A percentile compares a stretch with the other conserved stretches of the same genome.
These are phyloP conservation scores for Entomobrya multifasciata DNA, from an alignment of 2,888 invertebrate genomes.

Conservation along the genomic window DNA sequence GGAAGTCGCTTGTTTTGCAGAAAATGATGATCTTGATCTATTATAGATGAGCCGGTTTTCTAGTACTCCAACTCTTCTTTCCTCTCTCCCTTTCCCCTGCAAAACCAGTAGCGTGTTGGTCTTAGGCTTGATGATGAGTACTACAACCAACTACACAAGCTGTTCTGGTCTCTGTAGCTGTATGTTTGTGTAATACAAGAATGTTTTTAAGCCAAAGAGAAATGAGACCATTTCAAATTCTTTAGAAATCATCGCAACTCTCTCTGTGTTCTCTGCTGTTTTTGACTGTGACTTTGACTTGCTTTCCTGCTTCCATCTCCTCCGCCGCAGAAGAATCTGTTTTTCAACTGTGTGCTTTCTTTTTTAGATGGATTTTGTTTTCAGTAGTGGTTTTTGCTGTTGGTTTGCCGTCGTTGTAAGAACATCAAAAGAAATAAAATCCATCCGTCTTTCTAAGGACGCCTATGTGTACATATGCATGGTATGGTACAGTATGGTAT, in stretches of 20 bases:
- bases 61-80: conserved; percentile 5
- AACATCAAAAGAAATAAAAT: conserved; percentile 54
- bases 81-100: too few species aligned
- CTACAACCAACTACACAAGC: neutral
- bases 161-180: neutral
- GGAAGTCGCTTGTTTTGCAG: conserved; percentile 70
- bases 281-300: neutral
- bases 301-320: neutral
- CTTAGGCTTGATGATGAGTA: neutral
- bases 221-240: conserved; percentile 55
- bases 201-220: conserved; percentile 29
- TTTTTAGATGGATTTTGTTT: neutral
- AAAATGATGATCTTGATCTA: conserved; percentile 69
- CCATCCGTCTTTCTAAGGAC: conserved; percentile 18
- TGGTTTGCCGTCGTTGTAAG: conserved; percentile 33
- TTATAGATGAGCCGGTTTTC: conserved; percentile 62
- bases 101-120: neutral
- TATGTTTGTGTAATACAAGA: too few species aligned
- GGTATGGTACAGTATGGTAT: neutral
- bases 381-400: conserved; percentile 32
- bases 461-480: too few species aligned
- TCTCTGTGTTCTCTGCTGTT: neutral
- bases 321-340: neutral
- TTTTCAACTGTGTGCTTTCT: neutral
- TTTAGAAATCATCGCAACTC: conserved; percentile 39